Conservation (phyloP, 2,113 vertebrate genomes). For the Speoplatyrhinus poulsoni region DNA sequence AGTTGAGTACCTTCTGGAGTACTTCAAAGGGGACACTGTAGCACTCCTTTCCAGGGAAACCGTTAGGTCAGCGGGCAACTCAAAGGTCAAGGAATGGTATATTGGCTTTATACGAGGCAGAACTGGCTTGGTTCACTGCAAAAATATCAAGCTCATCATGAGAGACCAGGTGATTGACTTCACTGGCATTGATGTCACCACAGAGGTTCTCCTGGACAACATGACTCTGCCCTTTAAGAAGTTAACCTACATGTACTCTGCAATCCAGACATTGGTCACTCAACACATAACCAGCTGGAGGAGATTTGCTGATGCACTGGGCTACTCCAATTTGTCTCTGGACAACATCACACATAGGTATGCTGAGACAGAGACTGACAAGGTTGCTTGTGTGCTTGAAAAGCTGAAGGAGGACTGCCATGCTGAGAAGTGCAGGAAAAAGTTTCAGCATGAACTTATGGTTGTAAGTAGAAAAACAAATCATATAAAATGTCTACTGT, state of each 20-base stretch:
- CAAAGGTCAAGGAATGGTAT: constrained; percentile 96
- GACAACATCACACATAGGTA: constrained; percentile 76
- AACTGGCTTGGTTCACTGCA: constrained; percentile 90
- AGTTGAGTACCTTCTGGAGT: constrained; percentile 91
- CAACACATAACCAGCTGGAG: constrained; percentile 88
- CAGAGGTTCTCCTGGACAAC: constrained; percentile 84
- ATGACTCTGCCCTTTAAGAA: constrained; percentile 89
- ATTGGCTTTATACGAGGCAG: constrained; percentile 87
- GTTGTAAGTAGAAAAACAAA: constrained; percentile 77
- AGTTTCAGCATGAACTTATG: constrained; percentile 91
- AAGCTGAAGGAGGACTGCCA: constrained; percentile 96
- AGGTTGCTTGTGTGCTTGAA: constrained; percentile 87
- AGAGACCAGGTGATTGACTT: constrained; percentile 88
- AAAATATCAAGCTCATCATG: constrained; percentile 89
- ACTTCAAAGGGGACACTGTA: constrained; percentile 95
- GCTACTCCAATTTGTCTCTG: constrained; percentile 80
- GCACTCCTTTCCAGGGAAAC: constrained; percentile 87
- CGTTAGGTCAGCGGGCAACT: constrained; percentile 89
- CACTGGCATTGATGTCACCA: constrained; percentile 77
- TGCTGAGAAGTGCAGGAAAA: constrained; percentile 78
- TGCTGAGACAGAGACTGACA: constrained; percentile 84
- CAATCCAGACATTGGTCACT: constrained; percentile 86
- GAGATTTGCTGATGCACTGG: constrained; percentile 84
- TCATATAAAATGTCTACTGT: no score
- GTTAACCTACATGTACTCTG: constrained; percentile 93